Base-by-base conservation (phyloP, 2,888 invertebrate genomes). In the Cacoxenus indagator region DNA sequence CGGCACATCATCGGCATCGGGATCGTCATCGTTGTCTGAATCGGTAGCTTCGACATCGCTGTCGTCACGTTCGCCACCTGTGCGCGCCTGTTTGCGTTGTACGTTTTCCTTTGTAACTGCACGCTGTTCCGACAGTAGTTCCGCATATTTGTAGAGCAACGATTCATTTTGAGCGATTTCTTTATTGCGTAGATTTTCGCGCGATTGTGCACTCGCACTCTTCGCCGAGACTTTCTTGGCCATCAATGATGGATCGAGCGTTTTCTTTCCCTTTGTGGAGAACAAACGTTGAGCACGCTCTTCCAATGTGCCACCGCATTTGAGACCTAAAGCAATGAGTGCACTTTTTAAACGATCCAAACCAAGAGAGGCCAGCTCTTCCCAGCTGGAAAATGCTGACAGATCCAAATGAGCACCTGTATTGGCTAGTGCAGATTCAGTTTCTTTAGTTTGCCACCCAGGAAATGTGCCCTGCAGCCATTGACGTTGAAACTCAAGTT, bases 221-320 rank as follows among this genome's bases (percentile, higher is more conserved):
- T 88, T 88, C 9, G 94, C 94, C 73, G 95, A 95, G 2, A 86
- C 84, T 75, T 94, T 95, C 85, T 97, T 98, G 0, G 97, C 97
- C 85, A 98, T 93, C 66, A 99, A 89, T 19, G 95, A 93, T 29
- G 96, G 95, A 87, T 98, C 98, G 57, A 99, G 88, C 9, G 97
- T 95, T 65, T 94, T 96, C 84, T 97, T 93, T 0, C 98, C 98
- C 89, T 99, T 99, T 0, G 97, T 99, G 71, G 94, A 94, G 86
- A 98, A 99, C 73, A 99, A 90, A 73, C 99, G 91, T 86, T 98
- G 96, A 0, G 99, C 99, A 78, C 99, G 91, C 89, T 99, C 98
- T 89, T 99, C 98, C 65, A 99, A 89, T 4, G 99, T 99, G 1
- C 98, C 99, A 68, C 99, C 99, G 89, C 99, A 99, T 88, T 99